These are phyloP conservation scores for Temnothorax rugatulus DNA, from an alignment of 2,888 invertebrate genomes.

Conservation along the genomic window DNA sequence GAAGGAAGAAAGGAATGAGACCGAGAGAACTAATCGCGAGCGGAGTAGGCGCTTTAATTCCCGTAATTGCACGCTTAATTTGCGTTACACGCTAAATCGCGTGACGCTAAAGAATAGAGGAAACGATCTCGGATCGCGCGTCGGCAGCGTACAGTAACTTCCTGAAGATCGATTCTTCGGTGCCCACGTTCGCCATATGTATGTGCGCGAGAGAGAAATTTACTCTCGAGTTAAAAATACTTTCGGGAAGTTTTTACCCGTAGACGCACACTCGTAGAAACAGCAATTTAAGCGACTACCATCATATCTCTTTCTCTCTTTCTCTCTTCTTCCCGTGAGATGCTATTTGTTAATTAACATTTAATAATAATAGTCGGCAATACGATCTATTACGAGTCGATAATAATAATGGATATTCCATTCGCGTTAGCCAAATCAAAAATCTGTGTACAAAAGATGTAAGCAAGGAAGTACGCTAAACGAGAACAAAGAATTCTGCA, in stretches of 20 bases:
- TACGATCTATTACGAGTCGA: not conserved
- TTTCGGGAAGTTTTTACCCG: constrained; percentile 30
- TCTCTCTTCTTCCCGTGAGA: not conserved
- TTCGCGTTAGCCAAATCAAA: not conserved
- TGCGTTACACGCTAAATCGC: constrained; percentile 74
- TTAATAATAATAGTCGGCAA: not conserved
- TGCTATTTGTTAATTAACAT: constrained; percentile 24
- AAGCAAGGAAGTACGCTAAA: not conserved
- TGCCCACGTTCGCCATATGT: not conserved
- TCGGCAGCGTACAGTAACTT: constrained; percentile 33
- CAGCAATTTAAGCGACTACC: not conserved
- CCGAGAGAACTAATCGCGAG: constrained; percentile 65
- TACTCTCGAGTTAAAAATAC: constrained; percentile 32
- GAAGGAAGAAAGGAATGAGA: constrained; percentile 10
- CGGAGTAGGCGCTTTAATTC: constrained; percentile 64
- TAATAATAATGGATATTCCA: not conserved
- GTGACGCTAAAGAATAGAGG: constrained; percentile 56
- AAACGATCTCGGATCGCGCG: constrained; percentile 48
- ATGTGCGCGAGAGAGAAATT: constrained; percentile 25
- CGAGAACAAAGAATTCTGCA: not conserved
- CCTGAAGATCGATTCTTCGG: constrained; percentile 35
- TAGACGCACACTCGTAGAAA: not conserved
- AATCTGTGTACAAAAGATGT: not conserved
- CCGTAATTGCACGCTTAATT: constrained; percentile 76
- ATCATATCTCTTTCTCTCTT: not conserved